Conservation (phyloP, 2,797 vertebrate genomes). For the Lophotriccus pileatus region DNA sequence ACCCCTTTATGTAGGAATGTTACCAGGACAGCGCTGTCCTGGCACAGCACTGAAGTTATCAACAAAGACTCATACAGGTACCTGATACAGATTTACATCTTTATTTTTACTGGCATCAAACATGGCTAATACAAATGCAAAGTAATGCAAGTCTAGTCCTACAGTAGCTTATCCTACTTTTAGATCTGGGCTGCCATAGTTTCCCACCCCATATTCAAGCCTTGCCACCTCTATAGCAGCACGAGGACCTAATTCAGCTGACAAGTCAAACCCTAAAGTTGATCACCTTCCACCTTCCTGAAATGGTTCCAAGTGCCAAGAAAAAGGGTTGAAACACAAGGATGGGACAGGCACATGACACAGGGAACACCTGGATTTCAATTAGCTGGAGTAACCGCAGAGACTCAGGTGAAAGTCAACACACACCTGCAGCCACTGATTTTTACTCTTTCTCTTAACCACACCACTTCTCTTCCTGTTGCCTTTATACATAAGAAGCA, state of each 20-base stretch:
- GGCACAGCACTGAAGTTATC: background rate
- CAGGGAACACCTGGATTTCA: background rate
- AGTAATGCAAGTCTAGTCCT: background rate
- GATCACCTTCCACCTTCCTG: background rate
- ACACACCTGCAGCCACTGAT: background rate
- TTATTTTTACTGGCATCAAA: background rate
- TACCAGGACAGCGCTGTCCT: background rate
- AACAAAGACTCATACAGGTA: background rate
- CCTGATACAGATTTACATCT: background rate
- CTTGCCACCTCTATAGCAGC: background rate
- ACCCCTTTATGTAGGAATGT: background rate
- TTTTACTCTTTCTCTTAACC: background rate
- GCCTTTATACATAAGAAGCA: background rate
- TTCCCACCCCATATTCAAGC: background rate
- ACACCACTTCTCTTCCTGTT: background rate
- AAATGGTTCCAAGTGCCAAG: background rate
- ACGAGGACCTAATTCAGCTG: background rate
- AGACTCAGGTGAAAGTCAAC: background rate
- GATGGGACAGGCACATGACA: background rate
- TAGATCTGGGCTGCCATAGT: background rate
- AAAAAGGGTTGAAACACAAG: background rate
- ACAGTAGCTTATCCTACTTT: background rate
- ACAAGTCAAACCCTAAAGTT: background rate
- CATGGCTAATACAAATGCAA: background rate
- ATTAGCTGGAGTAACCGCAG: background rate